Base-by-base conservation (phyloP, 2,888 invertebrate genomes). In the Zhuqinia jingwanae region DNA sequence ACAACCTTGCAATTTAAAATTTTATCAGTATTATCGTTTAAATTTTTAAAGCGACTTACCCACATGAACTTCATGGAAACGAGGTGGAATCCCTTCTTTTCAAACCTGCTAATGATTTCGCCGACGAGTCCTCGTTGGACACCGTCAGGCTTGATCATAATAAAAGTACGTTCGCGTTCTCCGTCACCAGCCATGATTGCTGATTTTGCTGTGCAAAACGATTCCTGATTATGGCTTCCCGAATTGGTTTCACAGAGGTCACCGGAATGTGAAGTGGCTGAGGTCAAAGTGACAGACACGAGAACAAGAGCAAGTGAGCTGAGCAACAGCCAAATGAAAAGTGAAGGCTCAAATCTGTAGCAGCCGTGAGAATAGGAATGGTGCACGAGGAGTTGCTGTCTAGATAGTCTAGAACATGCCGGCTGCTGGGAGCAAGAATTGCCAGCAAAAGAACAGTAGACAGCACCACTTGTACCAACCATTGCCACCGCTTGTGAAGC, bases 91-190 rank as follows among this genome's bases (percentile, higher is more conserved):
- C 99, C 99, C 93, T 98, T 98, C 92, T 96, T 95, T 93, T 99
- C 99, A 93, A 99, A 99, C 91, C 98, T 95, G 92, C 97, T 95
- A 92, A 99, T 97, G 92, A 99, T 98, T 93, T 97, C 96, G 88
- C 98, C 98, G 91, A 99, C 96, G 88, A 99, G 95, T 91, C 98
- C 98, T 90, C 99, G 95, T 92, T 99, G 99, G 92, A 99, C 99
- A 87, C 97, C 99, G 93, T 99, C 99, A 75, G 99, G 99, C 93
- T 99, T 99, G 91, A 99, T 95, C 97, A 98, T 98, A 93, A 99
- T 96, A 93, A 99, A 99, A 92, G 98, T 98, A 92, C 98, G 96
- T 94, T 99, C 99, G 92, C 95, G 94, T 93, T 94, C 94, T 45
- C 20, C 79, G 77, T 87, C 88, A 25, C 79, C 87, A 42, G 70